A percentile compares a stretch with the other conserved stretches of the same genome.
Evolutionary conservation across 1,140 invertebrate species (phyloP).

Genomic region (Pseudomyrmex concolor): DNA sequence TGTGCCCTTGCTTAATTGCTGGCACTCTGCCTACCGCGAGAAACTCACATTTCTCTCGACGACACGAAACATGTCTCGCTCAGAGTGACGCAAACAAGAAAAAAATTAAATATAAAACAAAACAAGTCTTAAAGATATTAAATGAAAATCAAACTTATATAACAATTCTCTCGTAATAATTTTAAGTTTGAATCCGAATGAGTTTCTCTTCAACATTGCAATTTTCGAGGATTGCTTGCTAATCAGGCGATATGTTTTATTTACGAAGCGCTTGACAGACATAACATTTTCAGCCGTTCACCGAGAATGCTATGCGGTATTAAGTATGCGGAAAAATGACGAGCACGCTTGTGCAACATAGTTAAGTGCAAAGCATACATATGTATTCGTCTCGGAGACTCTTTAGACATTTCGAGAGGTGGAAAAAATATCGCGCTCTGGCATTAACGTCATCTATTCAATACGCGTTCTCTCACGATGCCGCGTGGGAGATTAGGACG

Average conservation of each 20-base stretch:
- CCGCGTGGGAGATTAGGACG: conserved; percentile 7
- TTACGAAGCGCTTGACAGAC: too few species aligned
- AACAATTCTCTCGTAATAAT: neutral
- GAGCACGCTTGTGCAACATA: conserved; percentile 27
- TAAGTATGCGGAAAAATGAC: conserved; percentile 36
- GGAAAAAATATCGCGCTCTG: neutral
- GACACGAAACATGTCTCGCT: neutral
- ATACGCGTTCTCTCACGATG: neutral
- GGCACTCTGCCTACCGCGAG: neutral
- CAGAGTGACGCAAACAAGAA: neutral
- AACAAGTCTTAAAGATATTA: too few species aligned
- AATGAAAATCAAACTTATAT: too few species aligned
- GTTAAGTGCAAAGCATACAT: neutral
- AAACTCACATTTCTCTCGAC: neutral
- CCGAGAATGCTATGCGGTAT: neutral
- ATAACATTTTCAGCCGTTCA: conserved; percentile 11
- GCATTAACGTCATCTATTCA: conserved; percentile 36
- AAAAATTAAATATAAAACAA: neutral
- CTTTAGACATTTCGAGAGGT: conserved; percentile 28
- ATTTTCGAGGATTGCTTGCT: neutral
- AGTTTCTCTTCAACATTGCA: neutral
- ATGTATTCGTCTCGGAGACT: neutral
- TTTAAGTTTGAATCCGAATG: too few species aligned
- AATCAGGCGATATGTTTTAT: neutral
- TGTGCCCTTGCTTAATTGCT: conserved; percentile 18